Conservation (phyloP, 2,888 invertebrate genomes). For the Metalampra italica region DNA sequence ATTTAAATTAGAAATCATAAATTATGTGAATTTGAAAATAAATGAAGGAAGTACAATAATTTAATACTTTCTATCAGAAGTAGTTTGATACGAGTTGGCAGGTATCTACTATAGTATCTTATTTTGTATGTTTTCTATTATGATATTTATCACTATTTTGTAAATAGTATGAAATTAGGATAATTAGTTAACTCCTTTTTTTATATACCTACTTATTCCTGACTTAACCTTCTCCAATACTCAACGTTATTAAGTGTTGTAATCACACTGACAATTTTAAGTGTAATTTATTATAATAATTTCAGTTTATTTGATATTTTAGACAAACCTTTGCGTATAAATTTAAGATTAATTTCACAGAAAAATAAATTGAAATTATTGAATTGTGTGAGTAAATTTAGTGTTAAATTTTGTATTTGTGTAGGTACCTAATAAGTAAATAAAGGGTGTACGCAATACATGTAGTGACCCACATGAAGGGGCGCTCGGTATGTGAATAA, state of each 20-base stretch:
- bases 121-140: neutral
- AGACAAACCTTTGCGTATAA: constrained; percentile 19
- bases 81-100: too few relatives aligned
- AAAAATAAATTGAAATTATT: neutral
- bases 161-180: neutral
- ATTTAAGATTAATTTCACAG: neutral
- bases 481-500: neutral
- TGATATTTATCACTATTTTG: neutral
- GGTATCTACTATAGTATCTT: too few relatives aligned
- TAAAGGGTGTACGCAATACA: neutral
- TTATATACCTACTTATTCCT: constrained; percentile 9
- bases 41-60: too few relatives aligned
- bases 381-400: constrained; percentile 13
- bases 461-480: too few relatives aligned
- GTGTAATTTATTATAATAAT: constrained; percentile 36
- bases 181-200: constrained; percentile 10
- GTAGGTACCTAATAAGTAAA: constrained; percentile 12
- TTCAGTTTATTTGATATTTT: constrained; percentile 23
- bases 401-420: constrained; percentile 9
- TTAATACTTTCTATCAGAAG: too few relatives aligned
- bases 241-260: constrained; percentile 17
- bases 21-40: too few relatives aligned
- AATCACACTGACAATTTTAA: constrained; percentile 30
- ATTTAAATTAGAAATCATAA: too few relatives aligned
- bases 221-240: constrained; percentile 18